Percentiles rank a stretch among this genome's conserved stretches.
Conservation (phyloP, 2,888 invertebrate species). For the Acronicta leporina region DNA sequence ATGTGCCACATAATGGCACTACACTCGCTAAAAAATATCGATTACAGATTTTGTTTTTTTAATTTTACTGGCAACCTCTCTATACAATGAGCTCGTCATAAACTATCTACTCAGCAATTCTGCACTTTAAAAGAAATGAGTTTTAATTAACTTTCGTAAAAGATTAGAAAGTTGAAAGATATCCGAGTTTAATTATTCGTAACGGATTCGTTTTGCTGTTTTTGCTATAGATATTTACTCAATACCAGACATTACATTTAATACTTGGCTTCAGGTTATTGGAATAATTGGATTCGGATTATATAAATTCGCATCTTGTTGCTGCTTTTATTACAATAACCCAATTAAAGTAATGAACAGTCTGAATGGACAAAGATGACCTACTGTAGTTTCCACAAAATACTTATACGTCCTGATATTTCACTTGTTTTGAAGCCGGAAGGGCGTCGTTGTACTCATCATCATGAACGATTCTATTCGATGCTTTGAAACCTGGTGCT, state of each 20-base stretch:
- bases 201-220: slow-evolving; percentile 17
- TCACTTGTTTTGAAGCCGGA: no score
- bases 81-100: slow-evolving; percentile 27
- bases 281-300: slow-evolving; percentile 36
- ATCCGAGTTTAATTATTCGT: slow-evolving; percentile 13
- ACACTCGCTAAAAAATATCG: slow-evolving; percentile 44
- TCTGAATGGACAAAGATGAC: no score
- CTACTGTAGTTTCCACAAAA: no score
- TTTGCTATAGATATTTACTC: slow-evolving; percentile 34
- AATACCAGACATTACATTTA: slow-evolving; percentile 30
- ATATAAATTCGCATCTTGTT: slow-evolving; percentile 26
- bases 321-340: slow-evolving; percentile 26
- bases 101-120: slow-evolving; percentile 34
- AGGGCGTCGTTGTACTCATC: no score
- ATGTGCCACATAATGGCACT: slow-evolving; percentile 40
- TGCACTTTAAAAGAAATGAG: slow-evolving; percentile 41
- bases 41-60: slow-evolving; percentile 48
- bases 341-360: slow-evolving; percentile 8
- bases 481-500: no score
- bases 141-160: slow-evolving; percentile 37
- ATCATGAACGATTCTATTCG: no score
- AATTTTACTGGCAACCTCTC: slow-evolving; percentile 50
- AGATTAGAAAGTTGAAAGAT: slow-evolving; percentile 22
- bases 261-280: slow-evolving; percentile 35
- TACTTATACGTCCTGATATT: no score